phyloP scores from a whole-genome alignment of 2,113 vertebrate genomes.

The Clarias magur region DNA sequence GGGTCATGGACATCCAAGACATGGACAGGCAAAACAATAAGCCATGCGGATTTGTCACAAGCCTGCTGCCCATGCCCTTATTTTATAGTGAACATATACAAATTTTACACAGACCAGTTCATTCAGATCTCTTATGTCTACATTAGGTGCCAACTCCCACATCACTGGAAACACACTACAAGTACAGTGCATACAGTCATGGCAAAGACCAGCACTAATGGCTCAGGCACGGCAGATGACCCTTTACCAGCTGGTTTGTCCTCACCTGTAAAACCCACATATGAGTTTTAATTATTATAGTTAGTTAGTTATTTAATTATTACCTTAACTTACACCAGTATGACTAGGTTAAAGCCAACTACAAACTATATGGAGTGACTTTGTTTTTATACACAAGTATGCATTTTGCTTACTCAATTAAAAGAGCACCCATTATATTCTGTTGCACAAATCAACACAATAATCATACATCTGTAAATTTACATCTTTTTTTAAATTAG shows the following conservation, averaged over 20 bases:
- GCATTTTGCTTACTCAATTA: background rate
- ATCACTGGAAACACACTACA: background rate
- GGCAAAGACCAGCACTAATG: background rate
- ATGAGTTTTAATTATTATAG: too few species aligned
- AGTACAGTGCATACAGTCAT: slow-evolving; percentile 11
- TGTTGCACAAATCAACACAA: background rate
- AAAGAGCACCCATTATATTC: background rate
- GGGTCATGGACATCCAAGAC: too few species aligned
- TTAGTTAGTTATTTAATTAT: background rate
- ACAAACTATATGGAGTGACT: background rate
- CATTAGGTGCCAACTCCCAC: too few species aligned
- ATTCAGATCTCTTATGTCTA: too few species aligned
- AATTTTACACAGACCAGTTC: too few species aligned
- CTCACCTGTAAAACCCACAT: slow-evolving; percentile 1
- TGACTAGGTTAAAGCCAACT: background rate
- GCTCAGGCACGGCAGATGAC: background rate
- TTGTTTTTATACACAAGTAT: background rate
- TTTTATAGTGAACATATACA: too few species aligned
- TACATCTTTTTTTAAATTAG: background rate
- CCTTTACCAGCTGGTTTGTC: background rate
- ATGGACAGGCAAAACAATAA: too few species aligned
- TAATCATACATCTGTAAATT: background rate
- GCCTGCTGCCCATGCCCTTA: too few species aligned
- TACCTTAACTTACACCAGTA: background rate
- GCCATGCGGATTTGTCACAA: too few species aligned